Percentiles rank a stretch among this genome's conserved stretches.
Evolutionary conservation across 2,888 invertebrate species (phyloP).

Genomic region (Troilus luridus): DNA sequence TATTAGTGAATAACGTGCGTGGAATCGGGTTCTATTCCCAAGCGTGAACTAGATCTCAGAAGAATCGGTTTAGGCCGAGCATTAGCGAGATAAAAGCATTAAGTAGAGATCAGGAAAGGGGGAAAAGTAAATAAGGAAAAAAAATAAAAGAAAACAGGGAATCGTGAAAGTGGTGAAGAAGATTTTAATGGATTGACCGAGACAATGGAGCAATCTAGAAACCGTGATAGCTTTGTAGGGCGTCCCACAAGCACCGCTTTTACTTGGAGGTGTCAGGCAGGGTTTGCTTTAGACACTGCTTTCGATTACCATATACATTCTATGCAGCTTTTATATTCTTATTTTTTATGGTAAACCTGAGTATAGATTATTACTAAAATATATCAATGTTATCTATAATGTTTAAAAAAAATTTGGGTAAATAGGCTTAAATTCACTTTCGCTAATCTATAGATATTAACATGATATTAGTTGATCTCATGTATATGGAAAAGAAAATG

Average conservation of each 20-base stretch:
- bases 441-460: too few relatives aligned
- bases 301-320: neutral
- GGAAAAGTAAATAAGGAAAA: neutral
- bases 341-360: too few relatives aligned
- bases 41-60: neutral
- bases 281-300: neutral
- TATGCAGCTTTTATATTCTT: neutral
- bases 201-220: constrained; percentile 23
- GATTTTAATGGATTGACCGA: neutral
- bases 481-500: too few relatives aligned
- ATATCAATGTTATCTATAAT: too few relatives aligned
- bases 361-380: too few relatives aligned
- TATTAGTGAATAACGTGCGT: neutral
- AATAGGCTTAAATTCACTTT: too few relatives aligned
- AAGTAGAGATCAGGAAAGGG: neutral
- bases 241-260: neutral
- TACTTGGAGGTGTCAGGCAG: neutral
- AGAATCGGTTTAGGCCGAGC: neutral
- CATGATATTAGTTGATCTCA: too few relatives aligned
- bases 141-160: neutral
- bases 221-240: neutral
- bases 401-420: too few relatives aligned
- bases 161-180: constrained; percentile 23
- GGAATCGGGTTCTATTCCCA: neutral
- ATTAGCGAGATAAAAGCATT: constrained; percentile 22